phyloP scores from a whole-genome alignment of 2,113 vertebrate species.

The Cynopterus brachyotis region DNA sequence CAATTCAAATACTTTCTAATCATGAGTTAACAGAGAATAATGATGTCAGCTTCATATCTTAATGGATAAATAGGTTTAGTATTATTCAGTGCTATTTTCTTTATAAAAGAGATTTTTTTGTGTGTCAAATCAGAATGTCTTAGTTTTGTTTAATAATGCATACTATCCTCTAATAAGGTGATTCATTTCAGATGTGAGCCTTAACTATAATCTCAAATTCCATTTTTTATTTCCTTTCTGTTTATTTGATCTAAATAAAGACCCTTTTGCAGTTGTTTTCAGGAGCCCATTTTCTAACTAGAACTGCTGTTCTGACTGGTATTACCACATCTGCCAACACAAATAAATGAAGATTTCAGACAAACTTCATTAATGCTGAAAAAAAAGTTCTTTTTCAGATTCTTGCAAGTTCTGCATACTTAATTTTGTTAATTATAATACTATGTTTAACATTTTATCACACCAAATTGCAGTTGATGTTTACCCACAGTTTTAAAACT shows the following conservation, averaged over 20 bases:
- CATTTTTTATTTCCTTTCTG: neutral
- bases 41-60: conserved; percentile 24
- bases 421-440: neutral
- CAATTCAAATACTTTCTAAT: conserved; percentile 23
- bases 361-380: neutral
- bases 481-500: neutral
- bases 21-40: conserved; percentile 5
- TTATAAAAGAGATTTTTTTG: neutral
- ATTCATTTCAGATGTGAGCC: neutral
- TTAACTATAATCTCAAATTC: neutral
- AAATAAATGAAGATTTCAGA: neutral
- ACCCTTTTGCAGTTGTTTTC: neutral
- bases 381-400: neutral
- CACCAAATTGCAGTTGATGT: neutral
- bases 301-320: neutral
- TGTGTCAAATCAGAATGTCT: neutral
- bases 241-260: neutral
- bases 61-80: neutral
- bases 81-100: neutral
- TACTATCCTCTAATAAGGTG: neutral
- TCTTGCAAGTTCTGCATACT: neutral
- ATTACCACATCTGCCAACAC: neutral
- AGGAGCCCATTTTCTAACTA: neutral
- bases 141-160: neutral
- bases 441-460: neutral